Percentiles rank a stretch among this genome's conserved stretches.
phyloP scores from a whole-genome alignment of 1,140 invertebrate species.

The Trichonephila clavipes region DNA sequence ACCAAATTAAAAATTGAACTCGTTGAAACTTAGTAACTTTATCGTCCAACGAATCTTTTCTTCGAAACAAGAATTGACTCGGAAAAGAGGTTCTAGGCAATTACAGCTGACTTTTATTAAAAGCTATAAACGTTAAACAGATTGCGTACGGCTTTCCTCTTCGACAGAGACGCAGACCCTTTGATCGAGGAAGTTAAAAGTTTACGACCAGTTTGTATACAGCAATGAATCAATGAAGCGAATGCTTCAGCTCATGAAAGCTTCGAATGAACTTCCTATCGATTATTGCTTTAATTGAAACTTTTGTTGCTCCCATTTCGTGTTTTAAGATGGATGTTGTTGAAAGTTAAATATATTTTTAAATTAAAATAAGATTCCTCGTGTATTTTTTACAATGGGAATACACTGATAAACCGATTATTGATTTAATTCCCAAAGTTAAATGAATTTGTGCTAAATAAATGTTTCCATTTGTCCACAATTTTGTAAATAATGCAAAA shows the following conservation, averaged over 20 bases:
- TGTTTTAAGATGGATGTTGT: too few species aligned
- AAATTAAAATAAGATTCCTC: too few species aligned
- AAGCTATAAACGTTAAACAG: background rate
- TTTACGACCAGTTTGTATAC: conserved; percentile 7
- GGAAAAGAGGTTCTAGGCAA: background rate
- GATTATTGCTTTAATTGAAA: background rate
- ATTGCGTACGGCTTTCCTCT: background rate
- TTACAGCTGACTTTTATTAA: conserved; percentile 10
- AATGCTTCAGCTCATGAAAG: background rate
- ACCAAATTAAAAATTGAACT: background rate
- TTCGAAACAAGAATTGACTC: background rate
- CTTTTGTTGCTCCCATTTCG: background rate
- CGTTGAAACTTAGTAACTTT: background rate
- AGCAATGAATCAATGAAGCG: background rate
- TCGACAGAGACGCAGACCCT: background rate
- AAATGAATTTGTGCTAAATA: too few species aligned
- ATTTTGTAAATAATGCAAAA: too few species aligned
- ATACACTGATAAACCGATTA: too few species aligned
- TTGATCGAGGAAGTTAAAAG: background rate
- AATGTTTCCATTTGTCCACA: too few species aligned
- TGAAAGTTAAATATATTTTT: too few species aligned
- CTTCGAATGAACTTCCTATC: background rate
- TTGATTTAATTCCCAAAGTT: too few species aligned
- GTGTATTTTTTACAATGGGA: too few species aligned
- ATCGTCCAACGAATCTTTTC: background rate